A percentile compares a stretch with the other conserved stretches of the same genome.
phyloP scores from a whole-genome alignment of 1,140 invertebrate genomes.

The Conus betulinus region DNA sequence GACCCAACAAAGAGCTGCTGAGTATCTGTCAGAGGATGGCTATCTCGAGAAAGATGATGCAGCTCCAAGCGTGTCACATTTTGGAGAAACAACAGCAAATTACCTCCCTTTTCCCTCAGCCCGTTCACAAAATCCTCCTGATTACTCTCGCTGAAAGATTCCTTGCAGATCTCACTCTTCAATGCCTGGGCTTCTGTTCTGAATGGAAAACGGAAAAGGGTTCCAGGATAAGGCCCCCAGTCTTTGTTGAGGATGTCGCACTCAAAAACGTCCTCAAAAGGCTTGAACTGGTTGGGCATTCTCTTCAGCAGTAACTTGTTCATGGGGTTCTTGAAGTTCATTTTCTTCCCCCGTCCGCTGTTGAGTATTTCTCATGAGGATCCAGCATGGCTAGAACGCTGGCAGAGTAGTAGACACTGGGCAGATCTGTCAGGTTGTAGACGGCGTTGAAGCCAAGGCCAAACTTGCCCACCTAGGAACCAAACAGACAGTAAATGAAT shows the following conservation, averaged over 20 bases:
- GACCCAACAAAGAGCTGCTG: slow-evolving; percentile 27
- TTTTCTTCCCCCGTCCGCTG: slow-evolving; percentile 56
- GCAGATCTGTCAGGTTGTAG: slow-evolving; percentile 68
- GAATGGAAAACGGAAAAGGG: slow-evolving; percentile 66
- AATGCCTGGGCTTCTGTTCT: slow-evolving; percentile 55
- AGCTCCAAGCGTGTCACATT: slow-evolving; percentile 63
- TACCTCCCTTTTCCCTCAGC: slow-evolving; percentile 57
- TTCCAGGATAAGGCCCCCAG: slow-evolving; percentile 52
- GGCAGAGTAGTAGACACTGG: slow-evolving; percentile 60
- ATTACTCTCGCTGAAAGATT: slow-evolving; percentile 56
- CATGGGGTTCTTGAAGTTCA: slow-evolving; percentile 47
- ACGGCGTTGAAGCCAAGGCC: slow-evolving; percentile 62
- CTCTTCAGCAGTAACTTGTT: slow-evolving; percentile 45
- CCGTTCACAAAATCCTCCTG: slow-evolving; percentile 60
- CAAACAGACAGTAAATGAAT: background rate
- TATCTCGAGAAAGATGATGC: slow-evolving; percentile 54
- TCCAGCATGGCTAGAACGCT: slow-evolving; percentile 62
- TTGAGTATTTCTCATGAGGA: slow-evolving; percentile 58
- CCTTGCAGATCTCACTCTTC: slow-evolving; percentile 62
- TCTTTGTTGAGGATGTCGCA: slow-evolving; percentile 37
- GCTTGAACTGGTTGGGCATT: slow-evolving; percentile 61
- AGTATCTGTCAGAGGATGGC: slow-evolving; percentile 3
- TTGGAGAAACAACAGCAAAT: slow-evolving; percentile 70
- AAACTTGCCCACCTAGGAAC: slow-evolving; percentile 49
- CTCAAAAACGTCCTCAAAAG: slow-evolving; percentile 61